Percentiles rank a stretch among this genome's conserved stretches.
phyloP scores from a whole-genome alignment of 2,113 vertebrate species.

The Pomatorhinus ruficollis region DNA sequence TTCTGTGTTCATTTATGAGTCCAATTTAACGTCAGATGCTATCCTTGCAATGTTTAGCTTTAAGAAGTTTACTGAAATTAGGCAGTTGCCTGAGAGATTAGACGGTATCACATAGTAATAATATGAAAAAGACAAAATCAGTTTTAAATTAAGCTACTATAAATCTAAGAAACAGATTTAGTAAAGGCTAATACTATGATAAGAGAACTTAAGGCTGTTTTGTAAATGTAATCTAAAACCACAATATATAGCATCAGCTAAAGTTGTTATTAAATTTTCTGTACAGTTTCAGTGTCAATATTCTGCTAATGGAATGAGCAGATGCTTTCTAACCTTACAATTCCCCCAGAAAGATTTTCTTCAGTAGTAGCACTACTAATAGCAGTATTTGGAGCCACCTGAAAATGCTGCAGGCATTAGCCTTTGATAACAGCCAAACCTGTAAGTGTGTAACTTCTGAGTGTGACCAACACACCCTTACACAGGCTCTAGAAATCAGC shows the following conservation, averaged over 20 bases:
- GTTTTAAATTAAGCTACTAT: not conserved
- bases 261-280: not conserved
- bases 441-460: not conserved
- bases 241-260: not conserved
- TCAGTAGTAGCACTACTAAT: not conserved
- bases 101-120: not conserved
- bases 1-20: not conserved
- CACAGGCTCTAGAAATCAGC: not conserved
- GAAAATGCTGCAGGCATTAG: not conserved
- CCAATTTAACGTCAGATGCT: slow-evolving; percentile 20
- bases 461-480: not conserved
- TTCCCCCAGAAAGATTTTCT: not conserved
- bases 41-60: slow-evolving; percentile 1
- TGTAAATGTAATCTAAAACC: not conserved
- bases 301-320: not conserved
- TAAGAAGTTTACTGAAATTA: not conserved
- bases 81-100: slow-evolving; percentile 2
- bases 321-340: not conserved
- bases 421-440: not conserved
- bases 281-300: not conserved
- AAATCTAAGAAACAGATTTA: not conserved
- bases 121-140: not conserved
- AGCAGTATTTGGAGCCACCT: not conserved
- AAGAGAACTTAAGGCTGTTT: not conserved
- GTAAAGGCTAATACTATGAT: not conserved